phyloP scores from a whole-genome alignment of 2,888 invertebrate species.

The Tetanocera ferruginea region DNA sequence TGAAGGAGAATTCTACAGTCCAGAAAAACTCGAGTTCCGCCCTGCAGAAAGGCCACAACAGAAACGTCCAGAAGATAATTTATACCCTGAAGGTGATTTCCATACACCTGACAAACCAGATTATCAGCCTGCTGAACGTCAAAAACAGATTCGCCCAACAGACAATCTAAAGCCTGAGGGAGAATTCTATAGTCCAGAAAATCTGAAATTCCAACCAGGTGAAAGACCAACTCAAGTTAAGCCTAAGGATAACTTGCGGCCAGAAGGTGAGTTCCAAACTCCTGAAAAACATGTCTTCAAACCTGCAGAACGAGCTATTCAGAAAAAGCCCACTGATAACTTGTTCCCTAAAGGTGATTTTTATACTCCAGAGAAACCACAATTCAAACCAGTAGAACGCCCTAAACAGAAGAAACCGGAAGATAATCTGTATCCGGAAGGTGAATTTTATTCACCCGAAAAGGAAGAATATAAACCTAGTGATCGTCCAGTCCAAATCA shows the following conservation, averaged over 20 bases:
- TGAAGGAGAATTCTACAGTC: slow-evolving; percentile 73
- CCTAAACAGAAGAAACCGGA: slow-evolving; percentile 68
- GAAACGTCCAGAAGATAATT: slow-evolving; percentile 73
- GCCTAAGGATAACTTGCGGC: slow-evolving; percentile 72
- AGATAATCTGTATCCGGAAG: slow-evolving; percentile 74
- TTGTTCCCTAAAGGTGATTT: slow-evolving; percentile 75
- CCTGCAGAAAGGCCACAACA: slow-evolving; percentile 70
- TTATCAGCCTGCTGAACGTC: slow-evolving; percentile 69
- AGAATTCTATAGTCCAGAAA: slow-evolving; percentile 71
- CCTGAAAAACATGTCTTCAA: slow-evolving; percentile 64
- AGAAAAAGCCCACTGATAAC: slow-evolving; percentile 72
- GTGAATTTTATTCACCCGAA: slow-evolving; percentile 71
- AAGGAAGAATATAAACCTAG: slow-evolving; percentile 71
- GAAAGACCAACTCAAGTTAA: slow-evolving; percentile 72
- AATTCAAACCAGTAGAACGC: slow-evolving; percentile 70
- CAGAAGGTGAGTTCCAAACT: slow-evolving; percentile 58
- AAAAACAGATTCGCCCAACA: slow-evolving; percentile 43
- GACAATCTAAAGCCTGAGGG: slow-evolving; percentile 74
- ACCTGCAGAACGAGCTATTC: slow-evolving; percentile 66
- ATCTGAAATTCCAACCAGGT: slow-evolving; percentile 65
- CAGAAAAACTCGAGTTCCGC: slow-evolving; percentile 68
- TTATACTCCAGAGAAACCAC: slow-evolving; percentile 68
- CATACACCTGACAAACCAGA: slow-evolving; percentile 66
- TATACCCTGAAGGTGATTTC: slow-evolving; percentile 73
- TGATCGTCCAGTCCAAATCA: slow-evolving; percentile 69